Percentiles rank a stretch among this genome's conserved stretches.
Evolutionary conservation across 2,797 vertebrate species (phyloP).

Genomic region (Emydoidea blandingii): DNA sequence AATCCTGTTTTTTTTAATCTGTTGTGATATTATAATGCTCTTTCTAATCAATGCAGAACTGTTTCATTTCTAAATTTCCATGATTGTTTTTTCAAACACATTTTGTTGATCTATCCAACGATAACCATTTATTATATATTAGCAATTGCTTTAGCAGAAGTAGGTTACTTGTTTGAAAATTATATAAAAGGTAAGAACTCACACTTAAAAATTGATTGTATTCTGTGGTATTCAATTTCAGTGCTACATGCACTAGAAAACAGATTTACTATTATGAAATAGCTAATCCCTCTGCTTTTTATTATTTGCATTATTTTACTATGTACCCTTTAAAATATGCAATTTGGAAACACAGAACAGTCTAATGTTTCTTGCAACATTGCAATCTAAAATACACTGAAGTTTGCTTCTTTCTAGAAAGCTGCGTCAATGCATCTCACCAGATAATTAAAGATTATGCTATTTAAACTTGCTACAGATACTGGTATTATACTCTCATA

Average conservation of each 20-base stretch:
- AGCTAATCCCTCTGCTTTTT: neutral
- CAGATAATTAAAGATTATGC: neutral
- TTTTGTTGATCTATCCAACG: neutral
- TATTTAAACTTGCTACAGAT: neutral
- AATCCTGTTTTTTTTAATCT: neutral
- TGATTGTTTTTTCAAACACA: neutral
- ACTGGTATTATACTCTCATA: neutral
- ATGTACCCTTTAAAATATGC: neutral
- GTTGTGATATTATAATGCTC: neutral
- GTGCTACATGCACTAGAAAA: neutral
- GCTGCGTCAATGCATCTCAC: neutral
- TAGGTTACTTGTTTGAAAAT: neutral
- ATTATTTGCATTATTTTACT: neutral
- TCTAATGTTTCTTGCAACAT: neutral
- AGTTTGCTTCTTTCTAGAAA: neutral
- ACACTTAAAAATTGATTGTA: neutral
- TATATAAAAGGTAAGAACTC: fast-evolving
- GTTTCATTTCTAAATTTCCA: neutral
- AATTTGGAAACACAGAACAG: slow-evolving; percentile 15
- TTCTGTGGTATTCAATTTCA: neutral
- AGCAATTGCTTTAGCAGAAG: neutral
- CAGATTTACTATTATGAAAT: neutral
- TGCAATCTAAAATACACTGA: neutral
- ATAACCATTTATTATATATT: neutral
- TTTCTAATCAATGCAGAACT: neutral